Base-by-base conservation (phyloP, 2,113 vertebrate genomes). In the Gymnogyps californianus region DNA sequence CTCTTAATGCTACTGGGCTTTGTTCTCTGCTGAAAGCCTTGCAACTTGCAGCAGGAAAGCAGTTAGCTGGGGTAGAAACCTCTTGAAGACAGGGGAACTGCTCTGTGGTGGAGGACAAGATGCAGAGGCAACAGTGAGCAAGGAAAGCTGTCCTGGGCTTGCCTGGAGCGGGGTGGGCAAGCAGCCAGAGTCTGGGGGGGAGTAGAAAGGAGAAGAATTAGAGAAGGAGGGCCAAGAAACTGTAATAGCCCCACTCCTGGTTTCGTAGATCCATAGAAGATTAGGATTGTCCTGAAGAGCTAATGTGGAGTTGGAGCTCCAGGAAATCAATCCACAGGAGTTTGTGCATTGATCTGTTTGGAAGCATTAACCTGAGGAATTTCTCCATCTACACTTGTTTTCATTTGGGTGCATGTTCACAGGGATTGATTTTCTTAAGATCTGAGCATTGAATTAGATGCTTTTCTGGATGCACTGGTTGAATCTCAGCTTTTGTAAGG, bases 311-410 rank as follows among this genome's bases (percentile, higher is more conserved):
- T 21, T 78, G 65, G 76, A 89, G 21, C 58, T 71, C 71, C 66
- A 69, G 58, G 82, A 90, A 96, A 96, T 94, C 87, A 89, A 28
- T 95, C 79, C 19, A 4, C 55, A n/a, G 57, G 70, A 70, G 46
- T 89, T 87, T 87, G 74, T 70, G 49, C 55, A 97, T 95, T 90
- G 94, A 97, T 97, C 89, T 96, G 87, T 89, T 96, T 97, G 61
- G 91, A 87, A 94, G 83, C 62, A 47, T 94, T 96, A 95, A 96
- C 77, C 88, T 61, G 72, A 96, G 74, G 84, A 95, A 74, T 44
- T 91, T 97, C 84, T 89, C 47, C 54, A 55, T 79, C 51, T 94
- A 67, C 44, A 18, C 61, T 77, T 89, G 80, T 96, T 98, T 95
- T 94, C 64, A 82, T 80, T 94, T 94, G 75, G n/a, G 16, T 75